Percentiles rank a stretch among this genome's conserved stretches.
Conservation (phyloP, 2,113 vertebrate species). For the Arvicanthis niloticus region DNA sequence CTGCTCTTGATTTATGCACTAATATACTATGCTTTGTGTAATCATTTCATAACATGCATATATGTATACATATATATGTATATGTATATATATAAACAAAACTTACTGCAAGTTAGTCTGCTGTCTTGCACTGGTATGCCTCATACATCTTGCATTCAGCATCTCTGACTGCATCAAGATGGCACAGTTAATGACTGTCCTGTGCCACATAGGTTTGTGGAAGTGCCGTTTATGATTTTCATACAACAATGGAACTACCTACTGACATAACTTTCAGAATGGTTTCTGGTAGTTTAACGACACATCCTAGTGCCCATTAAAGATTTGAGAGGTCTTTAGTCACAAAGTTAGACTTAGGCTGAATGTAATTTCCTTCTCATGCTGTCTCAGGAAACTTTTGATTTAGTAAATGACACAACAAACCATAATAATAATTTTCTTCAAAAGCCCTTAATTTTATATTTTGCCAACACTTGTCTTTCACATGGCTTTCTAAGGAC, state of each 20-base stretch:
- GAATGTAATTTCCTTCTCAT: not conserved
- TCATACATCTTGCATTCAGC: not conserved
- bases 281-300: not conserved
- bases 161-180: not conserved
- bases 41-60: not conserved
- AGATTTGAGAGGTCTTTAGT: not conserved
- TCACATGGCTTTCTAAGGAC: not conserved
- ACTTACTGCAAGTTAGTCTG: not conserved
- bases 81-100: not conserved
- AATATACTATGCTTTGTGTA: not conserved
- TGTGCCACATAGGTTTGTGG: not conserved
- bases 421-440: not conserved
- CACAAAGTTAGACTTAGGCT: not conserved
- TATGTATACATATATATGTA: no score
- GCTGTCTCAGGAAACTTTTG: not conserved
- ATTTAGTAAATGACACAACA: not conserved
- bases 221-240: not conserved
- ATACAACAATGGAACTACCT: not conserved
- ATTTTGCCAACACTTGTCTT: not conserved
- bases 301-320: not conserved
- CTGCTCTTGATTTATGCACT: not conserved
- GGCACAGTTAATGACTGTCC: not conserved
- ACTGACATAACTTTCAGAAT: not conserved
- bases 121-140: no score
- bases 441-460: not conserved